phyloP scores from a whole-genome alignment of 2,113 vertebrate species.

The Malurus alboscapulatus region DNA sequence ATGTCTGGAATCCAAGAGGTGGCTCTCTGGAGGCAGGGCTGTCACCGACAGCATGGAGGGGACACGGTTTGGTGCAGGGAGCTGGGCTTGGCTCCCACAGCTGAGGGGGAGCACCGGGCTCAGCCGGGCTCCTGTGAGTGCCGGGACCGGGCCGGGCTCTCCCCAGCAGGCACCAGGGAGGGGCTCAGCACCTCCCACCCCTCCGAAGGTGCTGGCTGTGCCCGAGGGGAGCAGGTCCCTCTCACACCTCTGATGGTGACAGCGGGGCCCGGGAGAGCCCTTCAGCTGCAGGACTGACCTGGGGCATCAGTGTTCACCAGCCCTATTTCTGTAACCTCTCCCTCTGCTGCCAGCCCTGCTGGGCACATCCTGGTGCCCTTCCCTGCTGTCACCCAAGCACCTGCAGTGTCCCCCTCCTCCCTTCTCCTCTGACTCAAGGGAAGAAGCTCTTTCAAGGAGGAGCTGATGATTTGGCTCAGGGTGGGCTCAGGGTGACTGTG shows the following conservation, averaged over 20 bases:
- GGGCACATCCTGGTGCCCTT: not conserved
- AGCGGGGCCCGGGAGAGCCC: rapidly evolving
- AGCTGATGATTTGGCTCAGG: not conserved
- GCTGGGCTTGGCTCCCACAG: not conserved
- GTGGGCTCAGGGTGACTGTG: not conserved
- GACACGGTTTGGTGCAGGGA: rapidly evolving
- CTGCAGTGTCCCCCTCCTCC: not conserved
- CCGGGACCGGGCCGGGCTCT: not conserved
- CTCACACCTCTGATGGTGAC: not conserved
- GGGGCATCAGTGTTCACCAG: not conserved
- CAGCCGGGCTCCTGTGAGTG: not conserved
- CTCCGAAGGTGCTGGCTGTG: not conserved
- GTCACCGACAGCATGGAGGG: rapidly evolving
- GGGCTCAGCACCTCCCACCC: not conserved
- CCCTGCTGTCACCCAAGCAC: not conserved
- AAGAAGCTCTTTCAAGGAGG: not conserved
- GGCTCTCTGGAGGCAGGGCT: not conserved
- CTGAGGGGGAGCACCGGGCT: not conserved
- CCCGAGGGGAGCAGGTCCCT: not conserved
- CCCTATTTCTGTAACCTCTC: not conserved
- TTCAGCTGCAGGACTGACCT: not conserved
- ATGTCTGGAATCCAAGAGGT: not conserved
- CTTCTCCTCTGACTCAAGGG: not conserved
- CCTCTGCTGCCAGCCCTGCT: not conserved
- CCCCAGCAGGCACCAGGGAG: not conserved